These are phyloP conservation scores for Nothoprocta perdicaria DNA, from an alignment of 2,113 vertebrate genomes.

Conservation along the genomic window DNA sequence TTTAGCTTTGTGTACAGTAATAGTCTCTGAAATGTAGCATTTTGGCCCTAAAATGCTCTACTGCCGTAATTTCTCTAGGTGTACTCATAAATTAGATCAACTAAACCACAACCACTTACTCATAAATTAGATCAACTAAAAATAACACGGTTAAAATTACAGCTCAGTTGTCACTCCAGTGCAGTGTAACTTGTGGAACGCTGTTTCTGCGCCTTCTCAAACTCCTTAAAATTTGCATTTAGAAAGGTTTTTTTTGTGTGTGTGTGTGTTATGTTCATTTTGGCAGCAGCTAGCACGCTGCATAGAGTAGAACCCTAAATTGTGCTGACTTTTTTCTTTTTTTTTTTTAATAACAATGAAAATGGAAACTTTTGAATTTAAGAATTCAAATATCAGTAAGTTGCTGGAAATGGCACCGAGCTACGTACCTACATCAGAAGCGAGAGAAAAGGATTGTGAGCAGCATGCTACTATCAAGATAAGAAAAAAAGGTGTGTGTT, in stretches of 20 bases:
- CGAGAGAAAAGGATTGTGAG: constrained; percentile 37
- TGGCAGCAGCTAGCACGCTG: not conserved
- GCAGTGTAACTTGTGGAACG: not conserved
- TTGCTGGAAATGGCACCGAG: constrained; percentile 84
- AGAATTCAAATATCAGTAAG: constrained; percentile 90
- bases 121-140: not conserved
- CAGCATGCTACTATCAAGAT: constrained; percentile 53
- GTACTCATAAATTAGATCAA: not conserved
- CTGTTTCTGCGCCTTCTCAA: not conserved
- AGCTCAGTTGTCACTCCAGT: not conserved
- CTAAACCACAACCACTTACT: not conserved
- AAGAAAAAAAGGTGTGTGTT: constrained; percentile 77
- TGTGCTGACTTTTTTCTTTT: not conserved
- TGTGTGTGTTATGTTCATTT: not conserved
- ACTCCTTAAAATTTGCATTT: not conserved
- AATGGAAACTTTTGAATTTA: constrained; percentile 35
- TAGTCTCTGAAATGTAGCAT: not conserved
- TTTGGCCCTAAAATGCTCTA: not conserved
- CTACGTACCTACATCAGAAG: constrained; percentile 52
- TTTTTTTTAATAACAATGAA: constrained; percentile 26
- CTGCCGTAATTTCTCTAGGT: not conserved
- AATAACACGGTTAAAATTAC: not conserved
- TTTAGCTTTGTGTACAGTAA: not conserved
- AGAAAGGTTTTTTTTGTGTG: not conserved
- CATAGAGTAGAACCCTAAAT: not conserved